Percentiles rank a stretch among this genome's conserved stretches.
Conservation (phyloP, 2,888 invertebrate genomes). For the Andrena marginata region DNA sequence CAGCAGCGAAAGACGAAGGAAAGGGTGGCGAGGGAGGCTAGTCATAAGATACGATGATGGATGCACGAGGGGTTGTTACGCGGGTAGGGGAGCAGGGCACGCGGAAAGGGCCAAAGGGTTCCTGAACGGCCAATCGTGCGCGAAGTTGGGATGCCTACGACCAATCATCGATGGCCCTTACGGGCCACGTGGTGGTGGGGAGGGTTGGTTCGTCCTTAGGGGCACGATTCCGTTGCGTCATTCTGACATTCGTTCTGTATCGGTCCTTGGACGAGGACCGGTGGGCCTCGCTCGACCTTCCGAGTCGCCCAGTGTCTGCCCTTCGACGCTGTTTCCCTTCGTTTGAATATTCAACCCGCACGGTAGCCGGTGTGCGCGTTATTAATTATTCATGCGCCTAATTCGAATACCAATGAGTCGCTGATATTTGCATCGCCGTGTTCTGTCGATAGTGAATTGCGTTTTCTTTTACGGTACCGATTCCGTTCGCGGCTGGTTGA, state of each 20-base stretch:
- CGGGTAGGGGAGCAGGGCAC: conserved; percentile 60
- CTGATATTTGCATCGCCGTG: conserved; percentile 7
- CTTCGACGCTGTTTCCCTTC: background rate
- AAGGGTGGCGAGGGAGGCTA: conserved; percentile 81
- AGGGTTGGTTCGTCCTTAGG: conserved; percentile 81
- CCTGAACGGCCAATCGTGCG: conserved; percentile 67
- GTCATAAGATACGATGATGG: conserved; percentile 82
- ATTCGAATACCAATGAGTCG: conserved; percentile 10
- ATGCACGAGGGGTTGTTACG: conserved; percentile 82
- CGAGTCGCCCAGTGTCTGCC: conserved; percentile 10
- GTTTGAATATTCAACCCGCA: conserved; percentile 3
- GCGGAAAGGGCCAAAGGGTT: conserved; percentile 77
- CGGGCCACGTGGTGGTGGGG: conserved; percentile 74
- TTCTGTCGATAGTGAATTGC: background rate
- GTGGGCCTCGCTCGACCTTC: conserved; percentile 28
- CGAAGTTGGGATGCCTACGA: conserved; percentile 47
- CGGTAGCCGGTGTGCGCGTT: background rate
- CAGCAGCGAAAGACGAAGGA: conserved; percentile 72
- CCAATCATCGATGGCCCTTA: conserved; percentile 72
- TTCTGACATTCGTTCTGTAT: conserved; percentile 82
- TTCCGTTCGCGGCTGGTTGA: background rate
- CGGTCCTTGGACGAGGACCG: conserved; percentile 70
- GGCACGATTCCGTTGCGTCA: conserved; percentile 81
- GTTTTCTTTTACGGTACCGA: background rate
- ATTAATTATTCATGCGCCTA: conserved; percentile 17